Base-by-base conservation (phyloP, 2,888 invertebrate species). In the Hyalella azteca region DNA sequence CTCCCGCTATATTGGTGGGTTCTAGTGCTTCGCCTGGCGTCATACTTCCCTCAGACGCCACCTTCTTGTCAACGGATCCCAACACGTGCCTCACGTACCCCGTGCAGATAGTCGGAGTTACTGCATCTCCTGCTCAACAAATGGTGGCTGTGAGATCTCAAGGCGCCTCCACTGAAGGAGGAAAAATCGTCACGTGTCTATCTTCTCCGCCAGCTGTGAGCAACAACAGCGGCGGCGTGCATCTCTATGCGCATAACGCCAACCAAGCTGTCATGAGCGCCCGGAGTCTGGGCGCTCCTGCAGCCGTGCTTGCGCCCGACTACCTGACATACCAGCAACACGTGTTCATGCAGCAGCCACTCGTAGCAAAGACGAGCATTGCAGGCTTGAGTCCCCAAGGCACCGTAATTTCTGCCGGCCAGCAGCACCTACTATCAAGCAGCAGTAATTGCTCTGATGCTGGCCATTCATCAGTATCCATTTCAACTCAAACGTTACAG, bases 31-130 rank as follows among this genome's bases (percentile, higher is more conserved):
- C 83, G 60, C 81, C 81, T 54, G 83, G 83, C 45, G 81, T 83
- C 50, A 80, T 83, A 40, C 80, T 83, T 41, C 79, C 81, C 39
- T 78, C 83, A 76, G 83, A 83, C 73, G 83, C 81, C 41, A 82
- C 83, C 11, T 83, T 83, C 73, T 79, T 83, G 66, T 83, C 83
- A 19, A 82, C 83, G n/a, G 83, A 83, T 49, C 83, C 83, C 26
- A 81, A 79, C 41, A 80, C 82, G 39, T 41, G 75, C 45, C 75
- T 75, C 40, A 80, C 83, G 15, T 83, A 83, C 39, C 83, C 83
- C 41, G 83, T 83, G 26, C 83, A 83, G 75, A 83, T 83, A 66
- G 83, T 83, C 13, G 83, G 83, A 40, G 80, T 83, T 50, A 80
- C 83, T 13, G 81, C 83, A 36, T 29, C 81, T 39, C 80, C 81